Conservation (phyloP, 2,113 vertebrate genomes). For the Podiceps cristatus region DNA sequence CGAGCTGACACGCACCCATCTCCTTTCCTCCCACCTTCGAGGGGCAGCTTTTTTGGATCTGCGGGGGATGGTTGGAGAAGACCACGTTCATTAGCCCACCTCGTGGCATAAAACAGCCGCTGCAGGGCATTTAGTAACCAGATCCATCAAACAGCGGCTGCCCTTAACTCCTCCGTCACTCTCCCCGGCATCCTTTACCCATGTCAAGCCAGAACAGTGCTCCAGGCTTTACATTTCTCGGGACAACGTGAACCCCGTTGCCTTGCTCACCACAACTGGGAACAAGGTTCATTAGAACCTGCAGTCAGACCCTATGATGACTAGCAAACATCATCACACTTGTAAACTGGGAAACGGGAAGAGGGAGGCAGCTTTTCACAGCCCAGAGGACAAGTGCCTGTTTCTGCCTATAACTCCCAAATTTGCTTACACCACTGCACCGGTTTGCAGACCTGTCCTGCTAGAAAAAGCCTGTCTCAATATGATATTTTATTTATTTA, state of each 20-base stretch:
- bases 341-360: rapidly evolving
- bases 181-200: background rate
- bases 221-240: background rate
- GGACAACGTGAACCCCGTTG: rapidly evolving
- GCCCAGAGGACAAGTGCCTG: background rate
- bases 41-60: background rate
- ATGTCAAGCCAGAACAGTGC: rapidly evolving
- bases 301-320: background rate
- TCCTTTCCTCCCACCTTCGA: background rate
- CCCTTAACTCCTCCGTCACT: background rate
- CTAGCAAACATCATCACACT: background rate
- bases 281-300: background rate
- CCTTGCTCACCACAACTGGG: background rate
- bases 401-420: background rate
- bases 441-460: background rate
- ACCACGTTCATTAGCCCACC: rapidly evolving
- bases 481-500: rapidly evolving
- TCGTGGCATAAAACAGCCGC: background rate
- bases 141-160: background rate
- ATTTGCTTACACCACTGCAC: background rate
- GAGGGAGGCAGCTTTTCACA: background rate
- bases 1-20: rapidly evolving
- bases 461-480: background rate
- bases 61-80: background rate
- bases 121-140: background rate